Evolutionary conservation across 2,797 vertebrate species (phyloP).

Genomic region (Mionectes olivaceus): DNA sequence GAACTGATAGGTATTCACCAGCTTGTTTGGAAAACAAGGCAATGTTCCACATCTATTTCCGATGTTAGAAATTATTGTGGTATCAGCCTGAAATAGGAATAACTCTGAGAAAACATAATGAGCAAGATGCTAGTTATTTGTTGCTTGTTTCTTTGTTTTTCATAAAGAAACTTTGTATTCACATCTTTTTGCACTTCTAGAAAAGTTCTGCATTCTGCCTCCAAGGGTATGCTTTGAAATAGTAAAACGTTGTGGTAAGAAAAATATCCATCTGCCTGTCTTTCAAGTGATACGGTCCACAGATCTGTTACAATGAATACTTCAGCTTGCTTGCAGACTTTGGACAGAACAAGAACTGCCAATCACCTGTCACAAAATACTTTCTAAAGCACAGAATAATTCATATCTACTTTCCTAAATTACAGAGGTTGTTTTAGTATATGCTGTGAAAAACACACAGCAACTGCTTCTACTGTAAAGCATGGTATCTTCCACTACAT

Average conservation of each 20-base stretch:
- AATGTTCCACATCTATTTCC: neutral
- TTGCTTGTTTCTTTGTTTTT: neutral
- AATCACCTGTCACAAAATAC: slow-evolving; percentile 27
- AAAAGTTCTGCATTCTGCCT: neutral
- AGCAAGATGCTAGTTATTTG: neutral
- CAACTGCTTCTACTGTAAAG: neutral
- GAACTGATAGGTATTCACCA: neutral
- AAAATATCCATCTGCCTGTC: neutral
- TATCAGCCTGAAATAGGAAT: neutral
- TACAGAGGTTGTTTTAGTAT: neutral
- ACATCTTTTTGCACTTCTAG: neutral
- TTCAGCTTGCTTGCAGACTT: neutral
- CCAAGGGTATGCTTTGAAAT: neutral
- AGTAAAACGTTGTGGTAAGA: neutral
- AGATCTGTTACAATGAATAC: slow-evolving; percentile 22
- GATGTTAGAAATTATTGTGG: neutral
- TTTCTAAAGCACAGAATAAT: slow-evolving; percentile 1
- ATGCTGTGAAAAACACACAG: neutral
- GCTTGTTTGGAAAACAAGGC: neutral
- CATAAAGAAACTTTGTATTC: neutral
- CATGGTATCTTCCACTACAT: neutral
- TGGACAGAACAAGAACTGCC: neutral
- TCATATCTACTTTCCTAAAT: neutral
- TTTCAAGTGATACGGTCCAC: slow-evolving; percentile 3
- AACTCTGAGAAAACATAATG: neutral